These are phyloP conservation scores for Clarias macrocephalus DNA, from an alignment of 2,113 vertebrate genomes.

Conservation along the genomic window DNA sequence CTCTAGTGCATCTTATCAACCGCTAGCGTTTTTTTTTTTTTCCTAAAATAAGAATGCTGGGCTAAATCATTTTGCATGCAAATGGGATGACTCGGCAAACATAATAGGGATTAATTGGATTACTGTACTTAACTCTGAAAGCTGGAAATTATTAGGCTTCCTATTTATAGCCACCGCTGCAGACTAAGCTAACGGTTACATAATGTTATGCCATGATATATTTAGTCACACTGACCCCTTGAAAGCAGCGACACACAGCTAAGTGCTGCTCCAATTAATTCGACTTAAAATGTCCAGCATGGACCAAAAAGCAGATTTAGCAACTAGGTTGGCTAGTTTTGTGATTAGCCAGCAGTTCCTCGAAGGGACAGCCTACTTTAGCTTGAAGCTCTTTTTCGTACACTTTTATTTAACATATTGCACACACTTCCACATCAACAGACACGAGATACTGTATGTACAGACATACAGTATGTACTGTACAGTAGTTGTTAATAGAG, in stretches of 20 bases:
- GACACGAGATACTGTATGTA: background rate
- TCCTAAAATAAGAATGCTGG: background rate
- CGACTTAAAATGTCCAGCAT: constrained; percentile 14
- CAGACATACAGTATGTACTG: background rate
- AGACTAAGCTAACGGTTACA: constrained; percentile 38
- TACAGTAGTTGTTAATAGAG: background rate
- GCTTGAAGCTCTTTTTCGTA: background rate
- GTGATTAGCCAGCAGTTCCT: constrained; percentile 15
- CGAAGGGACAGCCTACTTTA: background rate
- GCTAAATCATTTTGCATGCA: background rate
- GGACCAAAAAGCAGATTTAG: constrained; percentile 4
- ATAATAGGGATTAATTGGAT: constrained; percentile 48
- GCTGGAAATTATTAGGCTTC: constrained; percentile 22
- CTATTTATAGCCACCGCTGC: constrained; percentile 20
- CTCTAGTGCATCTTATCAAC: background rate
- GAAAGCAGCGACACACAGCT: constrained; percentile 29
- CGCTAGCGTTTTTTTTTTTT: constrained; percentile 13
- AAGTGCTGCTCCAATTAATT: constrained; percentile 42
- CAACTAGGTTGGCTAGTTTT: background rate
- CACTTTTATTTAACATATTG: background rate
- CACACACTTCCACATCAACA: background rate
- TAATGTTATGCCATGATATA: constrained; percentile 48
- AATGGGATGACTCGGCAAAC: constrained; percentile 24
- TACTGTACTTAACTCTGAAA: constrained; percentile 36
- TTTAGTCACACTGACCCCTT: constrained; percentile 36